Evolutionary conservation across 30 jellyfish, hydroid and myxozoan genomes (phyloP), one percentile per base, ranked within the genome.

Genomic region (Turritopsis rubra): DNA sequence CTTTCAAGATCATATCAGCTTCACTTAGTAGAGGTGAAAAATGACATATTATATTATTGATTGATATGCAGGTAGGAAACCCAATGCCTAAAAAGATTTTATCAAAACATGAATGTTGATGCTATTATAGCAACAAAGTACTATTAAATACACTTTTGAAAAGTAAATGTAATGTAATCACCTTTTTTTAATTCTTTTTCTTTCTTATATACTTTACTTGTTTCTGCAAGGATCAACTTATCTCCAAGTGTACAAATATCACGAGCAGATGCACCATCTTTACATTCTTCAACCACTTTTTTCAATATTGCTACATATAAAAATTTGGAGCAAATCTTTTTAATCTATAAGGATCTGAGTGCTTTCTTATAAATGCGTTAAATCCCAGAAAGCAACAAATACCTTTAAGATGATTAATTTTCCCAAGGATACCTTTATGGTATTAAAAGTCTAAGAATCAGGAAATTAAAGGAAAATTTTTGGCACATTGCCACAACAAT

Each of bases 61-160:
- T 86, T 1, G 98, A 95, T 20, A 95, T 83, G 83, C 99, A 95
- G 7, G 99, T 95, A 83, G 99, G 99, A 66, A 95, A 95, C 16
- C 97, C 99, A 87, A 94, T 94, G 20, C 99, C 99, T 94, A 72
- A 30, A 66, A 52, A 18, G 60, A 41, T 41, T 41, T 41, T 13
- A 41, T 41, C 9, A 41, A 41, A 41, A 5, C 60, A 22, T 3
- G 9, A 68, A 68, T 21, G 77, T n/a, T n/a, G n/a, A n/a, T n/a
- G n/a, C n/a, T n/a, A n/a, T n/a, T n/a, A n/a, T n/a, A n/a, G n/a
- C n/a, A 41, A 41, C 60, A 41, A 41, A 41, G 60, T 41, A 3
- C 5, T 13, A 41, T 41, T 3, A 66, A n/a, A 66, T 54, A 54
- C 20, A 16, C 18, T 54, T 18, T n/a, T 72, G 20, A 41, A 41